These are phyloP conservation scores for Perodicticus potto DNA, from an alignment of 2,797 vertebrate species.

Conservation along the genomic window DNA sequence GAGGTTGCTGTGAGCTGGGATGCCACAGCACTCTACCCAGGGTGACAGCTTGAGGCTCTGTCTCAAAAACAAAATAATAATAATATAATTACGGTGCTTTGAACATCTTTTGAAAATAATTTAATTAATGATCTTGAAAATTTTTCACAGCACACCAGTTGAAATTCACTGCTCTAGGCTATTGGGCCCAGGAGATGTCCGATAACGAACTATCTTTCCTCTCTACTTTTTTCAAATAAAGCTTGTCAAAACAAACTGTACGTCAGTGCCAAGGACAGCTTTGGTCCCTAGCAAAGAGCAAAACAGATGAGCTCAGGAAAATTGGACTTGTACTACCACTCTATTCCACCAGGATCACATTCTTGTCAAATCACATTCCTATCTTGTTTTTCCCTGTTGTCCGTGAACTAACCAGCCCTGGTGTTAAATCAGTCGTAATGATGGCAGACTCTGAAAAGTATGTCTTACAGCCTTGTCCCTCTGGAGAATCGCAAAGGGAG, in stretches of 20 bases:
- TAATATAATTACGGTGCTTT: too few species aligned
- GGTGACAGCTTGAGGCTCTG: too few species aligned
- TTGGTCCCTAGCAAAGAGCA: constrained; percentile 39
- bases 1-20: too few species aligned
- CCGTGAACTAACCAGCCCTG: constrained; percentile 18
- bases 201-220: constrained; percentile 62
- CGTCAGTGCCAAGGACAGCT: constrained; percentile 30
- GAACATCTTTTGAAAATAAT: too few species aligned
- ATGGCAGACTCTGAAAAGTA: not conserved
- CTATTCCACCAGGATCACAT: not conserved
- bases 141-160: too few species aligned
- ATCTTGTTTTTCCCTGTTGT: not conserved
- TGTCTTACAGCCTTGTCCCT: not conserved
- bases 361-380: not conserved
- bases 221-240: constrained; percentile 62
- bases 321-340: not conserved
- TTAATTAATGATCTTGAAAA: too few species aligned
- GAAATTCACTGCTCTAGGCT: not conserved
- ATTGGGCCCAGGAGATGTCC: constrained; percentile 41
- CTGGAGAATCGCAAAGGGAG: constrained; percentile 28
- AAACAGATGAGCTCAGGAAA: constrained; percentile 43
- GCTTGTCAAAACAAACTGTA: constrained; percentile 50
- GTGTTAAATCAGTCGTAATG: constrained; percentile 29
- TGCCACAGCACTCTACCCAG: too few species aligned
- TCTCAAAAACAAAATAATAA: too few species aligned